Conservation (phyloP, 2,888 invertebrate genomes). For the Amblyjoppa fuscipennis region DNA sequence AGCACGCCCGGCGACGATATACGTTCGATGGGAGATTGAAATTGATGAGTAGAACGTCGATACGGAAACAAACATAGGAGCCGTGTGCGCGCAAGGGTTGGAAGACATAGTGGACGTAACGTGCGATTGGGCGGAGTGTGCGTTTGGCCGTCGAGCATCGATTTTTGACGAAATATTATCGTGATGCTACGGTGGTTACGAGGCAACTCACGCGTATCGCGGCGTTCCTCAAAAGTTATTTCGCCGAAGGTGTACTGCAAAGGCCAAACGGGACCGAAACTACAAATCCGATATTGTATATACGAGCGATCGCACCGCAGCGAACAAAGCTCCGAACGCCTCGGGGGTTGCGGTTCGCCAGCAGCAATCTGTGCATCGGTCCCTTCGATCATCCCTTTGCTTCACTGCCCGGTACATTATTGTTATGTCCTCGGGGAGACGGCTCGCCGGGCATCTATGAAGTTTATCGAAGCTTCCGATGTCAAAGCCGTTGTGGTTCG, state of each 20-base stretch:
- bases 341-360: conserved; percentile 55
- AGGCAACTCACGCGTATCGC: too few species aligned
- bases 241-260: too few species aligned
- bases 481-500: too few species aligned
- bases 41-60: conserved; percentile 43
- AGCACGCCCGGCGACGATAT: conserved; percentile 31
- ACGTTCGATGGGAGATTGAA: conserved; percentile 45
- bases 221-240: too few species aligned
- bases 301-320: too few species aligned
- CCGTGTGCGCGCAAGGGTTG: neutral
- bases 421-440: too few species aligned
- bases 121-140: neutral
- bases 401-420: too few species aligned
- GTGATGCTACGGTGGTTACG: neutral
- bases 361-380: conserved; percentile 42
- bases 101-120: neutral
- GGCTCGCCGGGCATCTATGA: too few species aligned
- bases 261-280: too few species aligned
- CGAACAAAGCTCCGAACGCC: conserved; percentile 36
- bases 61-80: conserved; percentile 32
- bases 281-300: too few species aligned
- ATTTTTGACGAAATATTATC: conserved; percentile 17
- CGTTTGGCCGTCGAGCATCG: neutral
- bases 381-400: neutral
- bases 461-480: too few species aligned